Base-by-base conservation (phyloP, 2,888 invertebrate species). In the Drosophila mimica region DNA sequence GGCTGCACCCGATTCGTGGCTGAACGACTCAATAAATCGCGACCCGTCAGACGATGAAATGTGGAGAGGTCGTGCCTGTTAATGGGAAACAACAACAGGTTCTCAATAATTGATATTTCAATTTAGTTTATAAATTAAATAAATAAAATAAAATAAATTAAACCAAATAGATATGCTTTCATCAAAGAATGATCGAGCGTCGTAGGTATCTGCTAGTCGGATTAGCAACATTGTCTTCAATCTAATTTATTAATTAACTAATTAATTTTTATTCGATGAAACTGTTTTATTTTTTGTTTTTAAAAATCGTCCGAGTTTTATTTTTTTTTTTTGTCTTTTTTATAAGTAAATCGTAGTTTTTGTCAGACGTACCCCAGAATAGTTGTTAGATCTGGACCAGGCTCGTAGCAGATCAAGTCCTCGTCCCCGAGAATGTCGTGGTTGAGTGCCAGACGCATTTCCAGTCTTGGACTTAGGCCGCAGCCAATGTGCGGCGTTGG, bases 371-470 rank as follows among this genome's bases (percentile, higher is more conserved):
- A 93, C 93, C 93, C 93, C 91, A 93, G 92, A 91, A 93, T 93
- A 89, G 92, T 92, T 88, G 93, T 93, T 91, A 93, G 93, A 92
- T 93, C 93, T 76, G 93, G 93, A 84, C 93, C 93, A 93, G 93
- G 93, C 90, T 92, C 93, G 93, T 93, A 93, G 73, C 91, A 92
- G 81, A 93, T 93, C 85, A 93, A 93, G 90, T 93, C 93, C 92
- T 93, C 93, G 93, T 94, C 93, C 93, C 94, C 91, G 94, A 94
- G 91, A 90, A 94, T 93, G 93, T 94, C 93, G 93, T 94, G 93
- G 91, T 94, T 93, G 93, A 95, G 93, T 15, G 95, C 95, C 91
- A 95, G 93, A 69, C 95, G 94, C 95, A 95, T 95, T 94, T 95
- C 95, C 93, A 95, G 94, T 84, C 95, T 95, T 91, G 95, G 95